A percentile compares a stretch with the other conserved stretches of the same genome.
These are phyloP conservation scores for Hemiscyllium ocellatum DNA, from an alignment of 2,113 vertebrate genomes.

Conservation along the genomic window DNA sequence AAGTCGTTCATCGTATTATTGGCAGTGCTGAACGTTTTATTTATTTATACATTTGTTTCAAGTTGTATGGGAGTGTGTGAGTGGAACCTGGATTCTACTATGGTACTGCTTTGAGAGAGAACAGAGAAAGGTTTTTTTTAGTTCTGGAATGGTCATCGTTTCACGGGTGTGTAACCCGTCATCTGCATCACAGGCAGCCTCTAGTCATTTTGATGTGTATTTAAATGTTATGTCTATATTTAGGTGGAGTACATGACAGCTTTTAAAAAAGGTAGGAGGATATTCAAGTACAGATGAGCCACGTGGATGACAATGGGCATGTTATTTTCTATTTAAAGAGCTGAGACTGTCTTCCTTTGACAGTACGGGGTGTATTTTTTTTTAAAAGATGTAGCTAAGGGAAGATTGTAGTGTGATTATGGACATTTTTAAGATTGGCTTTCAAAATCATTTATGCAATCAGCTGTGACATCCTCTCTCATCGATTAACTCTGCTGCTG, in stretches of 20 bases:
- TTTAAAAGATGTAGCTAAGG: neutral
- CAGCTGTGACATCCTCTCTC: slow-evolving; percentile 27
- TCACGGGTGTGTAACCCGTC: neutral
- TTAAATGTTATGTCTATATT: neutral
- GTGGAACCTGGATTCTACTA: neutral
- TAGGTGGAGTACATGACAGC: neutral
- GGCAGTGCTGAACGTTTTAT: neutral
- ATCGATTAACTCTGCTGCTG: slow-evolving; percentile 27
- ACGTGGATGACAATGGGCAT: slow-evolving; percentile 5
- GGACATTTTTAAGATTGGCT: neutral
- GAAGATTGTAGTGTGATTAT: slow-evolving; percentile 28
- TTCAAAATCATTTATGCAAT: slow-evolving; percentile 35
- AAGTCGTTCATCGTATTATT: slow-evolving; percentile 6
- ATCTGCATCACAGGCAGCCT: neutral
- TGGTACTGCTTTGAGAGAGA: neutral
- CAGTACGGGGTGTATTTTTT: neutral
- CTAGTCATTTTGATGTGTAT: neutral
- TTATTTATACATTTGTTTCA: neutral
- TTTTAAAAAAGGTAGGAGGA: neutral
- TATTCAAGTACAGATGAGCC: neutral
- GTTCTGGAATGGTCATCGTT: neutral
- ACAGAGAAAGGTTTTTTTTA: neutral
- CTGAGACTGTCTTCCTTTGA: neutral
- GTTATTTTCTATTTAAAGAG: neutral
- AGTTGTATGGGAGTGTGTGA: neutral